These are phyloP conservation scores for Eulemur rubriventer DNA, from an alignment of 2,797 vertebrate species.

Conservation along the genomic window DNA sequence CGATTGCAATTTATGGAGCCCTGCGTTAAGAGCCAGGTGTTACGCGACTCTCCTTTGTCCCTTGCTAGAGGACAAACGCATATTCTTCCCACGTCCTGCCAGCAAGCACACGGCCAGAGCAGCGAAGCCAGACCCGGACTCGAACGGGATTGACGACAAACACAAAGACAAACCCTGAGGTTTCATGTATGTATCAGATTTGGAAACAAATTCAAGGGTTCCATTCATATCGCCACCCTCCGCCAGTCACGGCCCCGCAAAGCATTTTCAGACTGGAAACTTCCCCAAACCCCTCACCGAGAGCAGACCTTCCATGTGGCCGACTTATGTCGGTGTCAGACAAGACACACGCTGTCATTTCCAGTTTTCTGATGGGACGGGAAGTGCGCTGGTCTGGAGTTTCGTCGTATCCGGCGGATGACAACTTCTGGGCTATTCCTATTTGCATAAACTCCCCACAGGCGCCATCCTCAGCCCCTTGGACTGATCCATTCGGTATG, in stretches of 20 bases:
- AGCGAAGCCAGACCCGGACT: conserved; percentile 20
- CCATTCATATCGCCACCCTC: conserved; percentile 68
- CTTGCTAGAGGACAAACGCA: conserved; percentile 46
- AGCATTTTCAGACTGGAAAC: conserved; percentile 71
- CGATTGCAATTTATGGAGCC: conserved; percentile 50
- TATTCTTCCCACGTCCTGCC: conserved; percentile 34
- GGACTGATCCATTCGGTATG: neutral
- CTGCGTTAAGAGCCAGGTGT: conserved; percentile 27
- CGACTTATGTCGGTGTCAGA: conserved; percentile 80
- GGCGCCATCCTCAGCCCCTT: neutral
- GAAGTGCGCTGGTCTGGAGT: conserved; percentile 71
- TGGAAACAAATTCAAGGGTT: conserved; percentile 66
- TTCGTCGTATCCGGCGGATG: conserved; percentile 50
- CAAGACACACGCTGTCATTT: conserved; percentile 74
- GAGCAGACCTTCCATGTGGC: conserved; percentile 74
- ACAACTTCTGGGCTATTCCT: conserved; percentile 62
- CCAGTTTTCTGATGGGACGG: conserved; percentile 66
- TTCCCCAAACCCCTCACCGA: neutral
- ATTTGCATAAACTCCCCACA: conserved; percentile 66
- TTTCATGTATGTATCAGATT: conserved; percentile 65
- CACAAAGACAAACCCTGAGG: neutral
- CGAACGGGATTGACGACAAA: neutral
- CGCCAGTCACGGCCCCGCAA: conserved; percentile 74
- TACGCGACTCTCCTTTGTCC: neutral
- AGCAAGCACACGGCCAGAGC: neutral